phyloP scores from a whole-genome alignment of 2,113 vertebrate genomes.

The Micromys minutus region DNA sequence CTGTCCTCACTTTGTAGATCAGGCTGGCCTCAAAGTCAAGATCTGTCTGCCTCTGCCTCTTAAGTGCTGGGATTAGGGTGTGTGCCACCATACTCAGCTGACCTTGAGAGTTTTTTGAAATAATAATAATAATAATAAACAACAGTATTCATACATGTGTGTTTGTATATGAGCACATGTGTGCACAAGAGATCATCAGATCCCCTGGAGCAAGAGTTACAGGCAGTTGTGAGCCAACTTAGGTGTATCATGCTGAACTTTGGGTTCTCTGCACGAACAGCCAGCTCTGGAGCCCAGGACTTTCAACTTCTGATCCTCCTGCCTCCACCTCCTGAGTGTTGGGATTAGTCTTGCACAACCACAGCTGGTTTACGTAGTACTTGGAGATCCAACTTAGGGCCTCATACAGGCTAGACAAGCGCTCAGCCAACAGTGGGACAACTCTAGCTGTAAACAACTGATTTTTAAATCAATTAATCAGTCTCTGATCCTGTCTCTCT shows the following conservation, averaged over 20 bases:
- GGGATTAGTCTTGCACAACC: neutral
- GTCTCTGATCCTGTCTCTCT: neutral
- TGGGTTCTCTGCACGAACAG: neutral
- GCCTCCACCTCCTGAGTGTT: neutral
- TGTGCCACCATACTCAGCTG: neutral
- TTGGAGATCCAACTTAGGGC: too few species aligned
- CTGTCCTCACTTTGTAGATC: neutral
- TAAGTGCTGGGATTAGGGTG: neutral
- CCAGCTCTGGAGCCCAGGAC: neutral
- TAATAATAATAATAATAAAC: neutral
- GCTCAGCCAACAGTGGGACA: neutral
- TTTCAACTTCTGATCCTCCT: neutral
- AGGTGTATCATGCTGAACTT: neutral
- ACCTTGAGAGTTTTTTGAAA: neutral
- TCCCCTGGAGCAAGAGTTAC: neutral
- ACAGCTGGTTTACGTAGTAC: neutral
- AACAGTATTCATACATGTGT: neutral
- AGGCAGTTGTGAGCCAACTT: neutral
- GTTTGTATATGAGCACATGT: too few species aligned
- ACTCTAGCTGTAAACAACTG: neutral
- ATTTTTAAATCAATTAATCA: neutral
- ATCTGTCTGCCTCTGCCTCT: neutral
- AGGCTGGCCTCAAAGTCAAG: neutral
- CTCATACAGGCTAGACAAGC: neutral
- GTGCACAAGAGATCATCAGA: neutral